Conservation (phyloP, 2,888 invertebrate genomes). For the Synanthedon formicaeformis region DNA sequence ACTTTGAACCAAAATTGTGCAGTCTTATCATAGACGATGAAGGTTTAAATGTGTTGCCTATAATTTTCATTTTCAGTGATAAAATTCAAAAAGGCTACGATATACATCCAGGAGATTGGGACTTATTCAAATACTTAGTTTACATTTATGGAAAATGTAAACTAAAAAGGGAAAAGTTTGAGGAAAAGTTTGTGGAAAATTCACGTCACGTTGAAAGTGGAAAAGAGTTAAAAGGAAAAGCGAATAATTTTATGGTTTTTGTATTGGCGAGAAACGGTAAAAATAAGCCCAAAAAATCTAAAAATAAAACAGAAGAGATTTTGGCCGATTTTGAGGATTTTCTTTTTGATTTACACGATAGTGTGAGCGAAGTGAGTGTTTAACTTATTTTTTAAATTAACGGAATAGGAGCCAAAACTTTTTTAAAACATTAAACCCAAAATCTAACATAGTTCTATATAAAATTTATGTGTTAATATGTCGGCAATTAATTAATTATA, state of each 20-base stretch:
- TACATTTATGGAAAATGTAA: constrained; percentile 15
- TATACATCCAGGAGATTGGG: constrained; percentile 28
- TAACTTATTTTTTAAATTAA: no score
- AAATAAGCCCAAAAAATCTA: no score
- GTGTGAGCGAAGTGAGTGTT: constrained; percentile 34
- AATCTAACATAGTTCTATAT: no score
- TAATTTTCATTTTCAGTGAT: constrained; percentile 15
- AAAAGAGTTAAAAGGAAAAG: not conserved
- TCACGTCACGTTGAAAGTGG: not conserved
- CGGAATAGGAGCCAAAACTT: no score
- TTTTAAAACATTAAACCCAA: no score
- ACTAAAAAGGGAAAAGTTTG: not conserved
- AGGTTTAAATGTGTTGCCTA: no score
- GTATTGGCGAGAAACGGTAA: constrained; percentile 10
- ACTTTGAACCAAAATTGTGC: no score
- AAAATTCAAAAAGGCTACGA: constrained; percentile 4
- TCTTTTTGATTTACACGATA: constrained; percentile 17
- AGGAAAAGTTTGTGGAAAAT: no score
- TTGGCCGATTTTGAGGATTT: constrained; percentile 17
- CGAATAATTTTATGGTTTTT: not conserved
- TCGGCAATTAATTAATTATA: no score
- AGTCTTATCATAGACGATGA: no score
- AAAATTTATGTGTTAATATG: no score
- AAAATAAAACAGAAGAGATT: no score
- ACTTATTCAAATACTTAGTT: constrained; percentile 31